Conservation (phyloP, 2,888 invertebrate species). For the Entomobrya proxima region DNA sequence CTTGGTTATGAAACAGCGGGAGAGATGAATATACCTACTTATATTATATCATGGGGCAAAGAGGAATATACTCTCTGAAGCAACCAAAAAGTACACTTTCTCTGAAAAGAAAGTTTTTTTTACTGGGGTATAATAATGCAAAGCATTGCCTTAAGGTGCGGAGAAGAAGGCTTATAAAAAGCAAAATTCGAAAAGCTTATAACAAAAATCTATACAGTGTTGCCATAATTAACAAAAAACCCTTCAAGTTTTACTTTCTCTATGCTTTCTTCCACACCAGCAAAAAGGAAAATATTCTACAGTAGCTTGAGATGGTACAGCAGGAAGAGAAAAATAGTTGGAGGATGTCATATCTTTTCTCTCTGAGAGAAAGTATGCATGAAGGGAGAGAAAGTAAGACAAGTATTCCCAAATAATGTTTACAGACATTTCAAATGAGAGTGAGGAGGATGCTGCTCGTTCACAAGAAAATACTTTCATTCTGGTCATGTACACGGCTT, state of each 20-base stretch:
- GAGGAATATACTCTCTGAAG: too few relatives aligned
- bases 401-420: neutral
- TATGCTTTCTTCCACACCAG: neutral
- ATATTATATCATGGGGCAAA: too few relatives aligned
- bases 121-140: neutral
- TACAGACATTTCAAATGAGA: too few relatives aligned
- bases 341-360: conserved; percentile 24
- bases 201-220: neutral
- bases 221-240: conserved; percentile 32
- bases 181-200: neutral
- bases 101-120: conserved; percentile 17
- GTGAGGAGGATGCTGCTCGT: neutral
- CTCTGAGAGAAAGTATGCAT: neutral
- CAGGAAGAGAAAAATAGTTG: neutral
- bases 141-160: conserved; percentile 5
- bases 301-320: too few relatives aligned
- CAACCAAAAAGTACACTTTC: neutral
- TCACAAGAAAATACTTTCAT: neutral
- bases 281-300: neutral
- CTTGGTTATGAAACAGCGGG: conserved; percentile 19
- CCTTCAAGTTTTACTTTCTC: neutral
- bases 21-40: too few relatives aligned
- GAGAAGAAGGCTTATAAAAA: neutral
- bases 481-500: neutral
- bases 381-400: neutral